Percentiles rank a stretch among this genome's conserved stretches.
Conservation (phyloP, 2,888 invertebrate species). For the Elmis aenea region DNA sequence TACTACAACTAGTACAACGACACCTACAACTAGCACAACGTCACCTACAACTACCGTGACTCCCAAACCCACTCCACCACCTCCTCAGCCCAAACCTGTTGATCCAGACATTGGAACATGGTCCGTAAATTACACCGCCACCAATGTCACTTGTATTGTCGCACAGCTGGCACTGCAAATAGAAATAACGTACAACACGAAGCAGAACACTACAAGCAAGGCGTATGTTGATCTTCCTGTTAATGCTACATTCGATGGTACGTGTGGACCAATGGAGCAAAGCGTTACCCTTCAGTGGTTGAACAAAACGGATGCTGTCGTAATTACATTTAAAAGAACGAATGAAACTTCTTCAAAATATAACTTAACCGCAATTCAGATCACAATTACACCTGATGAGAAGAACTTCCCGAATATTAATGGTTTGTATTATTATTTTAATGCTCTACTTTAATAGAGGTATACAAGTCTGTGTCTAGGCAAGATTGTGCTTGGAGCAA, state of each 20-base stretch:
- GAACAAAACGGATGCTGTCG: neutral
- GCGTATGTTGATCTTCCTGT: conserved; percentile 46
- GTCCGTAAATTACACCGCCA: conserved; percentile 43
- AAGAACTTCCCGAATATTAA: conserved; percentile 20
- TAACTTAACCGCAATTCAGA: neutral
- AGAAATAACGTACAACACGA: conserved; percentile 52
- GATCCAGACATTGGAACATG: conserved; percentile 49
- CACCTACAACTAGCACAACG: conserved; percentile 39
- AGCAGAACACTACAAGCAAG: conserved; percentile 34
- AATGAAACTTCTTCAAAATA: neutral
- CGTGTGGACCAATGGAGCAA: conserved; percentile 42
- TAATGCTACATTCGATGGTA: conserved; percentile 40
- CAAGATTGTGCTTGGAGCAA: no score
- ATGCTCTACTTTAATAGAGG: no score
- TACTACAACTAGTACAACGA: conserved; percentile 37
- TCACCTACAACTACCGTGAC: conserved; percentile 23
- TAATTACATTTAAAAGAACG: neutral
- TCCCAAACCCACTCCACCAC: conserved; percentile 32
- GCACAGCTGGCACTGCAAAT: conserved; percentile 63
- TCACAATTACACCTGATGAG: conserved; percentile 1
- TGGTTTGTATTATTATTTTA: conserved; percentile 3
- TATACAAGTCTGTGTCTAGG: no score
- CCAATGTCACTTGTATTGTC: conserved; percentile 55
- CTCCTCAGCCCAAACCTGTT: conserved; percentile 31
- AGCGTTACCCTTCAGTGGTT: conserved; percentile 44